These are phyloP conservation scores for Athalia rosae DNA, from an alignment of 2,888 invertebrate genomes.

Conservation along the genomic window DNA sequence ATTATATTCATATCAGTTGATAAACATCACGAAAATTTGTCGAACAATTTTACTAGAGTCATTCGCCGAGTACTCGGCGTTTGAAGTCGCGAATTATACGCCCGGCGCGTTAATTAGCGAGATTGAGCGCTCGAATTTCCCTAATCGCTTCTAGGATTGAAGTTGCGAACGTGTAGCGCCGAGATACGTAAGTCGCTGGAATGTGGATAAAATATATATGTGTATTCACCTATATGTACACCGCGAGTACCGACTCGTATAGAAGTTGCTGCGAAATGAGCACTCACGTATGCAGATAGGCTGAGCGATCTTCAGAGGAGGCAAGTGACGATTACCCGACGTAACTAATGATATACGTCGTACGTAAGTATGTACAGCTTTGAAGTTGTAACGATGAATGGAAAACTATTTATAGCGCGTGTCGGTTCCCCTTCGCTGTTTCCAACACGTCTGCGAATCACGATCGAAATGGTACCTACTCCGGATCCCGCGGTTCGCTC, in stretches of 20 bases:
- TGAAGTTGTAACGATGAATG: constrained; percentile 4
- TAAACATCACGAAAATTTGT: neutral
- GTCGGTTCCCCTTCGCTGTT: neutral
- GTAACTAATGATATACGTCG: constrained; percentile 2
- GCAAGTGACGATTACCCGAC: constrained; percentile 10
- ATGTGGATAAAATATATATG: neutral
- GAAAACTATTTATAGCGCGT: neutral
- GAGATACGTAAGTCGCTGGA: neutral
- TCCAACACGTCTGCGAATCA: neutral
- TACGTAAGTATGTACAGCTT: neutral
- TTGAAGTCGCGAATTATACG: neutral
- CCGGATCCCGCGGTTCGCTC: neutral
- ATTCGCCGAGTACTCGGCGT: too few relatives aligned
- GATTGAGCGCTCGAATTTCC: constrained; percentile 9
- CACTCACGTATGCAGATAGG: neutral
- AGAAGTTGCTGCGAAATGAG: too few relatives aligned
- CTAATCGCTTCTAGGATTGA: neutral
- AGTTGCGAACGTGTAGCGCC: neutral
- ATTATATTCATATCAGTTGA: constrained; percentile 42
- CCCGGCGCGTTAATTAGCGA: neutral
- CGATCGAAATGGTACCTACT: neutral
- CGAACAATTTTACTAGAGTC: neutral
- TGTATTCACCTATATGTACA: neutral
- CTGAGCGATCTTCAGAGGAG: constrained; percentile 18
- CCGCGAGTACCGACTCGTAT: too few relatives aligned